Evolutionary conservation across 2,888 invertebrate genomes (phyloP), one percentile per base, ranked within the genome.

Genomic region (Mimachlamys varia): DNA sequence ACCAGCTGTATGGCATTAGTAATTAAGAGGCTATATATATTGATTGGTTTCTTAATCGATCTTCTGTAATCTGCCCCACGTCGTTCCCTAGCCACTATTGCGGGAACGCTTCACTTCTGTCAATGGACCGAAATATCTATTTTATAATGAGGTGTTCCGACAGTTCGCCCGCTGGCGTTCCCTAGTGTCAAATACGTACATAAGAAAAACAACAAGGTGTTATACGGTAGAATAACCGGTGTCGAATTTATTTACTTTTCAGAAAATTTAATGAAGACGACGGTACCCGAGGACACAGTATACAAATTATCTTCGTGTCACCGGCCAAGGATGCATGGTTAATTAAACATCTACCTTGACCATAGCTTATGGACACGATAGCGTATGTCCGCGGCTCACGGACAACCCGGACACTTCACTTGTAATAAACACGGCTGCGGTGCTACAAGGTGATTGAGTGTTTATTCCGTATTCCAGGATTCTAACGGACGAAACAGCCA

Each of bases 21-120:
- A 76, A 76, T 76, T 76, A 76, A 76, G 33, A 76, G 76, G 76
- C 33, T 7, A 76, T 76, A 76, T 1, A 76, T 27, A 76, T 76
- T 22, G 76, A 76, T 33, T 76, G 76, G 33, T 33, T 76, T 33
- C 76, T 76, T 76, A 76, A 76, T 76, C 76, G 76, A 76, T 76
- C 33, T 12, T 44, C 19, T 0, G 62, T 27, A 76, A 76, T 76
- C 27, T 27, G 27, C n/a, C 15, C 62, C 13, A 76, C 62, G n/a
- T 27, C 76, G 22, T 12, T 13, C 33, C 1, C 27, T 22, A 27
- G 76, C 33, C 76, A 76, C 22, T 22, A 76, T 76, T 76, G 33
- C 33, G 33, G 13, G 76, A 76, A 4, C 76, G 2, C 33, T 1
- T 2, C 12, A 76, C n/a, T 19, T 62, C 22, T 62, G 22, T n/a